Evolutionary conservation across 2,113 vertebrate species (phyloP), one percentile per base, ranked within the genome.

Genomic region (Bufo bufo): DNA sequence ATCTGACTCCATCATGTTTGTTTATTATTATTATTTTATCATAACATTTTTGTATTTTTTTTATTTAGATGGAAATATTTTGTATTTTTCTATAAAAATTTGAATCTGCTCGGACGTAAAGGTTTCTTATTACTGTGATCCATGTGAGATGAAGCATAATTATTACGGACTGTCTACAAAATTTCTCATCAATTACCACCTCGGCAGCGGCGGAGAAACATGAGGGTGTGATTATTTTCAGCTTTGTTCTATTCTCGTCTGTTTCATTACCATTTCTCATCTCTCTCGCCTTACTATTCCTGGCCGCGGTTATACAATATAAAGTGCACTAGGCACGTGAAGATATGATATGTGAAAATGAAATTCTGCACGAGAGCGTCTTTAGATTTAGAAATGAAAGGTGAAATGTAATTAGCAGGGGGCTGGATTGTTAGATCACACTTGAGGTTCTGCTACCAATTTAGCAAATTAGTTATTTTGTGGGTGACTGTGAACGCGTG

Each of bases 311-410:
- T 43, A 33, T 33, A 33, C 33, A 20, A 81, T 45, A 43, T 8
- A 59, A 9, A 82, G 80, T 17, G 16, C 43, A 6, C 8, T 6
- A 43, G 49, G 72, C 72, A 2, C 11, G 20, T 1, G 45, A 82
- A 65, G 47, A 49, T 47, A 59, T 45, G 80, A 82, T 43, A 65
- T n/a, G 80, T 65, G 80, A 47, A 61, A 82, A 82, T 65, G 43
- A 63, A 63, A 65, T 47, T 82, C 43, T 49, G 6, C 45, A 49
- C 43, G 17, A 47, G 58, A 20, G 20, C 52, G 14, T 20, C 45
- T 49, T 12, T 4, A 12, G 33, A 19, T 45, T 19, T 63, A 45
- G 80, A 61, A 20, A 45, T 12, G 3, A 61, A 19, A 82, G 65
- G 80, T 47, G 65, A 33, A 63, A 82, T 82, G 17, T 63, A 82